phyloP scores from a whole-genome alignment of 2,797 vertebrate species.

The Anas acuta region DNA sequence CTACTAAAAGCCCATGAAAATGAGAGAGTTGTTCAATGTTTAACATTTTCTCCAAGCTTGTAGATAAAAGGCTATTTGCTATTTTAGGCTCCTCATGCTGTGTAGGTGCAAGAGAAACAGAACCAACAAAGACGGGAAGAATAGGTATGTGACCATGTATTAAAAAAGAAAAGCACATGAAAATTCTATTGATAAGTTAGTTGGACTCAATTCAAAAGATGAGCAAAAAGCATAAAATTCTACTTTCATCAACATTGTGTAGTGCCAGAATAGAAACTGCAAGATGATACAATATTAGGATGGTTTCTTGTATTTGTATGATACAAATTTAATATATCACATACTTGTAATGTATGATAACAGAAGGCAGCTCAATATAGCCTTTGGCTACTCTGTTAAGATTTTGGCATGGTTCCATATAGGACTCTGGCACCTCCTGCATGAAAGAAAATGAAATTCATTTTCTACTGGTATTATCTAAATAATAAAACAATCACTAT shows the following conservation, averaged over 20 bases:
- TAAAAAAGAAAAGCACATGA: slow-evolving; percentile 7
- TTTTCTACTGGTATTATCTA: slow-evolving; percentile 3
- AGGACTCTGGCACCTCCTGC: not conserved
- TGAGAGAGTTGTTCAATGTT: not conserved
- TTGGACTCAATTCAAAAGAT: not conserved
- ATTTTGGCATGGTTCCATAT: not conserved
- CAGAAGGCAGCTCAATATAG: not conserved
- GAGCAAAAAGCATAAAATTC: not conserved
- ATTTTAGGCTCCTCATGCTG: not conserved
- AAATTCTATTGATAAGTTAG: not conserved
- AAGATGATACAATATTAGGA: not conserved
- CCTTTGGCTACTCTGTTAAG: slow-evolving; percentile 21
- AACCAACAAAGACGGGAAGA: not conserved
- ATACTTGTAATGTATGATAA: not conserved
- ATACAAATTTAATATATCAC: not conserved
- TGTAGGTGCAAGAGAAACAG: not conserved
- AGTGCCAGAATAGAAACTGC: slow-evolving; percentile 5
- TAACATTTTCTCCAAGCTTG: not conserved
- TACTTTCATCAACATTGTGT: not conserved
- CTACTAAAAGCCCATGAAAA: not conserved
- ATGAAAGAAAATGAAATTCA: slow-evolving; percentile 38
- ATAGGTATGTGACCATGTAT: not conserved
- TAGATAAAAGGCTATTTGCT: not conserved
- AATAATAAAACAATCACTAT: not conserved
- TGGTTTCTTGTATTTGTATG: not conserved